A percentile compares a stretch with the other conserved stretches of the same genome.
phyloP scores from a whole-genome alignment of 2,113 vertebrate species.

The Leucoraja erinaceus region DNA sequence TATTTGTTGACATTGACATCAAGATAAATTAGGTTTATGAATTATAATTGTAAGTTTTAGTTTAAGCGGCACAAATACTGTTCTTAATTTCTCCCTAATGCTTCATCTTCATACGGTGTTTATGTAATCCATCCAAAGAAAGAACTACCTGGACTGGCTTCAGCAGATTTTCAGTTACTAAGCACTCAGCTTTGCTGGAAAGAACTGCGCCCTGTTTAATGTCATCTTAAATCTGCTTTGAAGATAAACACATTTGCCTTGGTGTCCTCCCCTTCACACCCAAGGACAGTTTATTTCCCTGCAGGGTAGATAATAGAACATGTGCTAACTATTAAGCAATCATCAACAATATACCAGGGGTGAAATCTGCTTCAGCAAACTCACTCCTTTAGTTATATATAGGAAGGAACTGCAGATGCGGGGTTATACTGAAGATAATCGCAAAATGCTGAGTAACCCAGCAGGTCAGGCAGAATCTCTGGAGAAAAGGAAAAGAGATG shows the following conservation, averaged over 20 bases:
- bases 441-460: too few relatives aligned
- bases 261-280: not conserved
- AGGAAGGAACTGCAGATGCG: too few relatives aligned
- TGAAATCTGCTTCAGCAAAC: not conserved
- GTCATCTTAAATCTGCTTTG: not conserved
- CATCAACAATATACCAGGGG: not conserved
- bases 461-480: too few relatives aligned
- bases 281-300: slow-evolving; percentile 3
- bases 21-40: not conserved
- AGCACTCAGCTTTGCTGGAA: not conserved
- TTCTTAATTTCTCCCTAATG: not conserved
- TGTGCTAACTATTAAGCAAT: slow-evolving; percentile 1
- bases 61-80: not conserved
- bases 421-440: too few relatives aligned
- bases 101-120: not conserved
- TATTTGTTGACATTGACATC: not conserved
- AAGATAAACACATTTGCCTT: slow-evolving; percentile 14
- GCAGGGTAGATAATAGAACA: slow-evolving; percentile 3
- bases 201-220: too few relatives aligned
- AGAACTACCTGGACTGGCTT: not conserved
- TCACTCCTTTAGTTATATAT: not conserved
- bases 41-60: not conserved
- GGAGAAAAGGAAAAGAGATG: too few relatives aligned
- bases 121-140: not conserved
- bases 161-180: not conserved